phyloP scores from a whole-genome alignment of 2,888 invertebrate species.

The Cylindroiulus punctatus region DNA sequence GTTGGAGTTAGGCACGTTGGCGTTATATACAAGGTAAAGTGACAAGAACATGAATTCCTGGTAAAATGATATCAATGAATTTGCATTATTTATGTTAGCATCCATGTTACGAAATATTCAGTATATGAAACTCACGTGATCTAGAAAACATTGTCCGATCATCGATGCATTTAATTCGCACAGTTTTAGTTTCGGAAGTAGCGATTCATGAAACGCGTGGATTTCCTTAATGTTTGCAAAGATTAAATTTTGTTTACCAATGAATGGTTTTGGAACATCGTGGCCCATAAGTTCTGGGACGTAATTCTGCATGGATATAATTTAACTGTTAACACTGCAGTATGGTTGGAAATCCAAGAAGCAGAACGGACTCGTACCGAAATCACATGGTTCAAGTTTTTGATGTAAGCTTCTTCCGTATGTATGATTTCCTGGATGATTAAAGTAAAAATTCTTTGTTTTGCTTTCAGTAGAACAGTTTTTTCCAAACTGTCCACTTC shows the following conservation, averaged over 20 bases:
- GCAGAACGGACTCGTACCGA: not conserved
- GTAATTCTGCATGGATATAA: not conserved
- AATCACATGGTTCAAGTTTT: not conserved
- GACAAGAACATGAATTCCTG: not conserved
- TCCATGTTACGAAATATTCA: not conserved
- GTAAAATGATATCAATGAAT: not conserved
- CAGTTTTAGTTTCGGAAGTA: not conserved
- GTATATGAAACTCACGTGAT: not conserved
- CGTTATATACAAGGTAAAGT: not conserved
- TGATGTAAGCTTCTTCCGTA: not conserved
- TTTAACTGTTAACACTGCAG: not conserved
- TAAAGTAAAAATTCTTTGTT: not conserved
- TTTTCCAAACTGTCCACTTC: not conserved
- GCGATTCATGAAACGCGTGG: not conserved
- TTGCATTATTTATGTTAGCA: not conserved
- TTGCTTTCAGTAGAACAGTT: not conserved
- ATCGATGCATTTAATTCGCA: not conserved
- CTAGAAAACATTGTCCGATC: not conserved
- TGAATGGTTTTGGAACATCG: not conserved
- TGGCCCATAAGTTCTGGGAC: not conserved
- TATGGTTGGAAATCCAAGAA: no score
- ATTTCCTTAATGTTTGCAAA: slow-evolving; percentile 16
- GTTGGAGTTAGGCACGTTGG: not conserved
- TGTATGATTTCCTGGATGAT: not conserved
- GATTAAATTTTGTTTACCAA: slow-evolving; percentile 14